Conservation (phyloP, 2,888 invertebrate genomes). For the Sarcophaga rosellei region DNA sequence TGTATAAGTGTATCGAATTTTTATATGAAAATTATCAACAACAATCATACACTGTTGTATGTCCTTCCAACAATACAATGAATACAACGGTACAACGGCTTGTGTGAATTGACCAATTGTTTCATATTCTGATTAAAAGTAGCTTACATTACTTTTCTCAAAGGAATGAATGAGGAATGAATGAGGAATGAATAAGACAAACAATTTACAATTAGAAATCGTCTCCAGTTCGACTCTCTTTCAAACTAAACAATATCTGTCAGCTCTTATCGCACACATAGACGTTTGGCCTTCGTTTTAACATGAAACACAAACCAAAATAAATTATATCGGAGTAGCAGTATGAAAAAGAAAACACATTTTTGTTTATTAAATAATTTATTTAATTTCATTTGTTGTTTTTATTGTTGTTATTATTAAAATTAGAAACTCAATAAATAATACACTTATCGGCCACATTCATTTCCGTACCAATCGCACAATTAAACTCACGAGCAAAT, state of each 20-base stretch:
- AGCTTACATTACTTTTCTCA: no score
- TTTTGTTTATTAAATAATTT: neutral
- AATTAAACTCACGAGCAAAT: slow-evolving; percentile 77
- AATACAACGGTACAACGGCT: no score
- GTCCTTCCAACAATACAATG: no score
- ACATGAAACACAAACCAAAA: neutral
- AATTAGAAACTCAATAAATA: slow-evolving; percentile 72
- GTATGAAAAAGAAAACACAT: neutral
- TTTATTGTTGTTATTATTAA: neutral
- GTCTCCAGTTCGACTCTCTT: neutral
- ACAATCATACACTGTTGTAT: no score
- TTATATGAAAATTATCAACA: no score
- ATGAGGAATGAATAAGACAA: no score
- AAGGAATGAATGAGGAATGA: no score
- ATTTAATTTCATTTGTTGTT: neutral
- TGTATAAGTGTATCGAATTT: no score
- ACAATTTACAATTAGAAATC: no score
- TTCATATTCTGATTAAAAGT: no score
- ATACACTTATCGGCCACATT: slow-evolving; percentile 76
- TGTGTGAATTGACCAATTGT: no score
- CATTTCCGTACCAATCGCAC: slow-evolving; percentile 76
- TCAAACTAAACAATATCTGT: neutral
- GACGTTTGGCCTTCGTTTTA: slow-evolving; percentile 7
- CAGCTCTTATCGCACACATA: slow-evolving; percentile 19
- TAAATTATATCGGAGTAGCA: no score